phyloP scores from a whole-genome alignment of 2,888 invertebrate species.

The Ecdyonurus torrentis region DNA sequence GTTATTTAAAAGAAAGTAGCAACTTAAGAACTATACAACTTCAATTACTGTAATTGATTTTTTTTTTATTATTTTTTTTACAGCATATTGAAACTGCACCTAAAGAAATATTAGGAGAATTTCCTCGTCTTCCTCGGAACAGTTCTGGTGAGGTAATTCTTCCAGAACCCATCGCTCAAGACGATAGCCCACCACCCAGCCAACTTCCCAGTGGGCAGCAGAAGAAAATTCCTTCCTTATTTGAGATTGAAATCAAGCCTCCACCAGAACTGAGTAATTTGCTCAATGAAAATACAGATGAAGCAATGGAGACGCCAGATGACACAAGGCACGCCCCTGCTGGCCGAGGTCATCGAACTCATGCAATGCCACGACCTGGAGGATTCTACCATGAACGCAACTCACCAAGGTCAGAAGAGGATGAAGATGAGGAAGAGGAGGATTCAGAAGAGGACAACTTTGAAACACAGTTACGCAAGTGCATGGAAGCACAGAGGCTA shows the following conservation, averaged over 20 bases:
- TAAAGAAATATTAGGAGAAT: constrained; percentile 80
- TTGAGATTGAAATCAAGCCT: constrained; percentile 24
- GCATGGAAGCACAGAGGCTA: neutral
- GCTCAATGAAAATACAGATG: neutral
- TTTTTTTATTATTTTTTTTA: constrained; percentile 16
- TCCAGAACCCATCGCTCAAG: constrained; percentile 23
- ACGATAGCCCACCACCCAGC: constrained; percentile 10
- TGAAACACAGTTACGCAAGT: neutral
- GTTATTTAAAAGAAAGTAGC: too few species aligned
- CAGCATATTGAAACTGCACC: constrained; percentile 80
- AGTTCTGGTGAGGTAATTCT: constrained; percentile 33
- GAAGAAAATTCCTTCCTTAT: constrained; percentile 22
- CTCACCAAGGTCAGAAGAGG: neutral
- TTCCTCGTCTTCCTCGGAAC: constrained; percentile 64
- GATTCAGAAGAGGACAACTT: neutral
- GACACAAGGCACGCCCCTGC: neutral
- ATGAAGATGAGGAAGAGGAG: neutral
- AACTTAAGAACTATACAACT: too few species aligned
- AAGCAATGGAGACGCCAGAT: neutral
- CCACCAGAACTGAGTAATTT: constrained; percentile 19
- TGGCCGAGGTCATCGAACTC: neutral
- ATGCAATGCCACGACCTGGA: neutral
- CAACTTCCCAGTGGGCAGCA: constrained; percentile 8
- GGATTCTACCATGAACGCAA: neutral
- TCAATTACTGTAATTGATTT: too few species aligned